A percentile compares a stretch with the other conserved stretches of the same genome.
Conservation (phyloP, 1,140 invertebrate genomes). For the Nomia melanderi region DNA sequence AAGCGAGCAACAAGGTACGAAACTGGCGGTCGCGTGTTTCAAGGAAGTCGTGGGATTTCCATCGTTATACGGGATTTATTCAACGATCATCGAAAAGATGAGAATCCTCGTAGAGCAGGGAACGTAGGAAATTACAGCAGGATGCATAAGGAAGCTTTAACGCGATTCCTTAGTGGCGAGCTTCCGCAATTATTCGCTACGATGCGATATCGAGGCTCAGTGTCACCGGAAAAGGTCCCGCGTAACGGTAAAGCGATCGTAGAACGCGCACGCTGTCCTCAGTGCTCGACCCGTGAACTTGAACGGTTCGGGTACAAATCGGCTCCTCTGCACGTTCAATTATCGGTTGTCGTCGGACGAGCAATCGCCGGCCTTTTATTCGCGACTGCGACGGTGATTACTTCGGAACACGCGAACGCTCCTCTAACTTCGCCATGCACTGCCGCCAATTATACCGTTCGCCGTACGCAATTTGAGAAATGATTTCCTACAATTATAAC, state of each 20-base stretch:
- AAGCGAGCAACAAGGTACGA: too few relatives aligned
- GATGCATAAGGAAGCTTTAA: neutral
- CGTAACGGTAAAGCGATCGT: conserved; percentile 20
- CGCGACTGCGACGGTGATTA: neutral
- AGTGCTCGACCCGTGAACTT: conserved; percentile 15
- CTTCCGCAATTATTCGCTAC: neutral
- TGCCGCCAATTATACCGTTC: too few relatives aligned
- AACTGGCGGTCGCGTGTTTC: neutral
- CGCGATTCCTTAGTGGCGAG: neutral
- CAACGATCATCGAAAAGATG: neutral
- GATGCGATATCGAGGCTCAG: neutral
- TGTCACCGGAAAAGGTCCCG: conserved; percentile 8
- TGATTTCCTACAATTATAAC: too few relatives aligned
- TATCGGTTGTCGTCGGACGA: neutral
- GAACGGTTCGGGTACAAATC: neutral
- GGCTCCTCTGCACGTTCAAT: neutral
- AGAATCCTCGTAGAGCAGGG: neutral
- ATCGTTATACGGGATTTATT: neutral
- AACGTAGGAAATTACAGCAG: conserved; percentile 3
- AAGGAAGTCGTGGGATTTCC: neutral
- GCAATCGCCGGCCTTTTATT: neutral
- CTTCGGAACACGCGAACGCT: neutral
- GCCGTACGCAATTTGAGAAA: too few relatives aligned
- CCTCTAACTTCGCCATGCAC: too few relatives aligned
- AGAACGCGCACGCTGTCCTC: neutral